phyloP scores from a whole-genome alignment of 1,140 invertebrate species.

The Colletes gigas region DNA sequence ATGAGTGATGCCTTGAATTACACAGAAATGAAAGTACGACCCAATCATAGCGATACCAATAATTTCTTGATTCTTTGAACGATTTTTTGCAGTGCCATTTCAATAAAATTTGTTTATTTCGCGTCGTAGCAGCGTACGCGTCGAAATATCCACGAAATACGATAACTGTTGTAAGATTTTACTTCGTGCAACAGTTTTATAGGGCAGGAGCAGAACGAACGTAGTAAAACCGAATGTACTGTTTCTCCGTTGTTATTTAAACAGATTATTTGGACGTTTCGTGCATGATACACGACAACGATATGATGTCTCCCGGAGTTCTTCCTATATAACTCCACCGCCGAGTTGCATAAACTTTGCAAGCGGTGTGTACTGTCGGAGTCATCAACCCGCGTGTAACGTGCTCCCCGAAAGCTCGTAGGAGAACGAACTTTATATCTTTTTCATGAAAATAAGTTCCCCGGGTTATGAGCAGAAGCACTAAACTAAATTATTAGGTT shows the following conservation, averaged over 20 bases:
- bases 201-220: slow-evolving; percentile 21
- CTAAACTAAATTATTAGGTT: slow-evolving; percentile 46
- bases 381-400: slow-evolving; percentile 57
- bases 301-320: slow-evolving; percentile 55
- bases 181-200: slow-evolving; percentile 36
- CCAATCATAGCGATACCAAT: too few species aligned
- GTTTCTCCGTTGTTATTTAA: slow-evolving; percentile 42
- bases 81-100: too few species aligned
- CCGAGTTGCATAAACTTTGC: slow-evolving; percentile 55
- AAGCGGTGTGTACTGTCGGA: slow-evolving; percentile 53
- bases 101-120: too few species aligned
- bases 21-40: too few species aligned
- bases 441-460: slow-evolving; percentile 61
- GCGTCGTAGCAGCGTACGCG: too few species aligned
- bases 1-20: too few species aligned
- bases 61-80: too few species aligned
- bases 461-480: slow-evolving; percentile 35
- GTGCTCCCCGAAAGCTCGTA: slow-evolving; percentile 40
- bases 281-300: slow-evolving; percentile 40
- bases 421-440: slow-evolving; percentile 49
- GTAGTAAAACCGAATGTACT: slow-evolving; percentile 8
- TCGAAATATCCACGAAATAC: not conserved
- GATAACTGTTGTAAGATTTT: slow-evolving; percentile 45
- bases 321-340: slow-evolving; percentile 52
- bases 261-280: slow-evolving; percentile 56